Evolutionary conservation across 2,113 vertebrate species (phyloP), one percentile per base, ranked within the genome.

Genomic region (Macroglossus sobrinus): DNA sequence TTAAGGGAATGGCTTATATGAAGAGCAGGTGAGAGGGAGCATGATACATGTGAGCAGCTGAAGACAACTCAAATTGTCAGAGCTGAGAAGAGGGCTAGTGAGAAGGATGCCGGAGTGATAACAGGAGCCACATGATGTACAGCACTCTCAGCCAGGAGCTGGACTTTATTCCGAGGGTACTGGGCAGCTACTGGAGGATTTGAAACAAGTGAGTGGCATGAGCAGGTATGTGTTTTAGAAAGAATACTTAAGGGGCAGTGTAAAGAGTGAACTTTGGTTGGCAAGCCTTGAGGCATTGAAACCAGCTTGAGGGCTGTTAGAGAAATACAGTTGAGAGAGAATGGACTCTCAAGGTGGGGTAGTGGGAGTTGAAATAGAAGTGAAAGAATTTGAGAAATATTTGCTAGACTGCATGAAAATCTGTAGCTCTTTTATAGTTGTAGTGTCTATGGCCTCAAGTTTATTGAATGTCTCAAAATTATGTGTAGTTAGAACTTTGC

Each of bases 391-490:
- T 79, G 81, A 72, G 18, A 91, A 81, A 10, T 55, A 38, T 18
- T 86, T 85, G 9, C 68, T 63, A 24, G 6, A 81, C 45, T 97
- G 57, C 84, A 68, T 72, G 84, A 84, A 84, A 74, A 59, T 69
- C 24, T 84, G 1, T 43, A 45, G 33, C 30, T 93, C 21, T 89
- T 30, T 93, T 81, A 26, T 26, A 89, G 55, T 76, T 61, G 50
- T 71, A 59, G 9, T 82, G 22, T 63, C 43, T 7, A 0, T 78
- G 53, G 1, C 26, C 55, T 92, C 30, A 64, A 26, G 40, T 84
- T 95, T 75, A 59, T 40, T 55, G 19, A 78, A n/a, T 91, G 38
- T 75, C 22, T 96, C 86, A 82, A 68, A 69, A 71, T 94, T 85
- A 21, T 59, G 21, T 85, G 89, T 91, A 81, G 4, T 84, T 66